Conservation (phyloP, 2,888 invertebrate species). For the Drosophila ochracea region DNA sequence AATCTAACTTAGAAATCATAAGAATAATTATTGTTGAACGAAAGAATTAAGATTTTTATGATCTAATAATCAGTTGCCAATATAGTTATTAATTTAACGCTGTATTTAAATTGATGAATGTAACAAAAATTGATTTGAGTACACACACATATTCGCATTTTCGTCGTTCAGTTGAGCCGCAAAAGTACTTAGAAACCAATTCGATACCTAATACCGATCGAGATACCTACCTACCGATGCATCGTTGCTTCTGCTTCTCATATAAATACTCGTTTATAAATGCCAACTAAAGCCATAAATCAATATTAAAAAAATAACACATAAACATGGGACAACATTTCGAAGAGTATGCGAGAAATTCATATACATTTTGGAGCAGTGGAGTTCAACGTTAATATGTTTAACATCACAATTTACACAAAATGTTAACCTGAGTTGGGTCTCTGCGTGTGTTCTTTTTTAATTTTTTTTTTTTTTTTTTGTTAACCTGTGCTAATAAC, state of each 20-base stretch:
- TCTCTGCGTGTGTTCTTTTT: background rate
- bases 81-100: constrained; percentile 10
- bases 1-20: constrained; percentile 44
- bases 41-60: constrained; percentile 69
- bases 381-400: constrained; percentile 51
- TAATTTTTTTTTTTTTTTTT: constrained; percentile 3
- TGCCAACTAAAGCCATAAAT: constrained; percentile 21
- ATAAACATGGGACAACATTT: background rate
- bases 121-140: constrained; percentile 52
- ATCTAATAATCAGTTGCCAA: constrained; percentile 38
- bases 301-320: constrained; percentile 14
- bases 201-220: constrained; percentile 44
- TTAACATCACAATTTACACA: constrained; percentile 72
- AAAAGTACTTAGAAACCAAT: constrained; percentile 12
- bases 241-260: constrained; percentile 69
- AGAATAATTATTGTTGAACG: constrained; percentile 39
- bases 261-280: background rate
- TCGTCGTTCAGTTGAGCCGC: constrained; percentile 12
- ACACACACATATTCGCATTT: constrained; percentile 71
- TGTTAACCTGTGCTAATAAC: constrained; percentile 56
- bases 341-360: constrained; percentile 14
- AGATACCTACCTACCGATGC: constrained; percentile 80
- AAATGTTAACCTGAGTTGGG: constrained; percentile 25
- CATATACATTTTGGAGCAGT: constrained; percentile 21
- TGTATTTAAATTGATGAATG: constrained; percentile 11